These are phyloP conservation scores for Panzeria rudis DNA, from an alignment of 2,888 invertebrate genomes.

Conservation along the genomic window DNA sequence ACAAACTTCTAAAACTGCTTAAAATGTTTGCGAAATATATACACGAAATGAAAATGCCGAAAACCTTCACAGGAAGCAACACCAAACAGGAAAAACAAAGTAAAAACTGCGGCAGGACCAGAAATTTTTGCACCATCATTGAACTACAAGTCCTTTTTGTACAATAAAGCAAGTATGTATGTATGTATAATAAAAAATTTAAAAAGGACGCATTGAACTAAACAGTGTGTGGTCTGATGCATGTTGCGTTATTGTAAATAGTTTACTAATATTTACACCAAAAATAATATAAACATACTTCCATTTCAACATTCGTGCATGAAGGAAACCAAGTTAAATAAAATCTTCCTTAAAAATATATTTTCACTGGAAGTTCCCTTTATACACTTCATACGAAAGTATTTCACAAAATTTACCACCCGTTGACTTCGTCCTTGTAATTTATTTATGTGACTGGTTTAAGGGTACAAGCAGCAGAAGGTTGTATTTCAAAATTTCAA, in stretches of 20 bases:
- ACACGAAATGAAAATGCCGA: neutral
- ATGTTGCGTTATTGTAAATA: slow-evolving; percentile 54
- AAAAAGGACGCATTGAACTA: slow-evolving; percentile 37
- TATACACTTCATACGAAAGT: slow-evolving; percentile 46
- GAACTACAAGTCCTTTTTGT: slow-evolving; percentile 49
- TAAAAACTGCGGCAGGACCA: slow-evolving; percentile 61
- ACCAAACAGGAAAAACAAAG: slow-evolving; percentile 42
- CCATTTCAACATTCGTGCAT: neutral
- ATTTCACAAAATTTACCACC: slow-evolving; percentile 55
- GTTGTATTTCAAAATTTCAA: slow-evolving; percentile 24
- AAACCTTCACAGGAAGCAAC: slow-evolving; percentile 26
- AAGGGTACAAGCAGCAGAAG: neutral
- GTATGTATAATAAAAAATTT: neutral
- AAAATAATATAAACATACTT: slow-evolving; percentile 14
- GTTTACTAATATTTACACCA: slow-evolving; percentile 25
- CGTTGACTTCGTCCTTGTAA: slow-evolving; percentile 39
- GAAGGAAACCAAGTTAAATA: neutral
- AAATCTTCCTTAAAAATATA: slow-evolving; percentile 25
- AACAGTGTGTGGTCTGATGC: slow-evolving; percentile 62
- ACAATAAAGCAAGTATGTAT: neutral
- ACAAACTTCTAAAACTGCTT: slow-evolving; percentile 9
- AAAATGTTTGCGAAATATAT: slow-evolving; percentile 1
- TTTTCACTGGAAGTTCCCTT: slow-evolving; percentile 35
- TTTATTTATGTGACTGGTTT: slow-evolving; percentile 12
- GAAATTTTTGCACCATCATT: slow-evolving; percentile 67